phyloP scores from a whole-genome alignment of 2,797 vertebrate genomes.

The Thalassophryne amazonica region DNA sequence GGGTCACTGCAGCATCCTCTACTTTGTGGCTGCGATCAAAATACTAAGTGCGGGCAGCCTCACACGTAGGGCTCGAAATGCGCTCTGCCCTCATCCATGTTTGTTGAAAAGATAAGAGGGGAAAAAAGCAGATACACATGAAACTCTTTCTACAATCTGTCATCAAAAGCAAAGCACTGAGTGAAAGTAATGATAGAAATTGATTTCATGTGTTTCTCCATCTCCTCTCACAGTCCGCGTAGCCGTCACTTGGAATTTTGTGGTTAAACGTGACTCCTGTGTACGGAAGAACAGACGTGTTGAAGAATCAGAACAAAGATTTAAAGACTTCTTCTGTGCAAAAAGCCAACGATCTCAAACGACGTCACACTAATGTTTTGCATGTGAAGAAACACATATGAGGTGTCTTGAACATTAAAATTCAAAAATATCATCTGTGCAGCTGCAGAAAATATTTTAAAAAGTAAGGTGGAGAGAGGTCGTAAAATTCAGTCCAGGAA shows the following conservation, averaged over 20 bases:
- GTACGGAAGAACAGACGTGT: conserved; percentile 17
- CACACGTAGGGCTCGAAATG: conserved; percentile 36
- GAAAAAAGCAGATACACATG: conserved; percentile 41
- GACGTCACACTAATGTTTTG: conserved; percentile 26
- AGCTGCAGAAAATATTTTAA: background rate
- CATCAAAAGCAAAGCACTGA: conserved; percentile 47
- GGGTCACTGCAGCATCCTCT: conserved; percentile 28
- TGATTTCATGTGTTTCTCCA: conserved; percentile 66
- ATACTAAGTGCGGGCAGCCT: conserved; percentile 40
- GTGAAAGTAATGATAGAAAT: conserved; percentile 50
- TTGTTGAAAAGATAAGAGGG: conserved; percentile 4
- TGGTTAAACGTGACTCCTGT: conserved; percentile 23
- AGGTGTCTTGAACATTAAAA: conserved; percentile 1
- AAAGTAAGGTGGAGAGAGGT: conserved; percentile 9
- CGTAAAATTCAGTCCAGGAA: conserved; percentile 16
- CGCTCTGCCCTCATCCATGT: conserved; percentile 34
- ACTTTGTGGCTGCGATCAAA: conserved; percentile 6
- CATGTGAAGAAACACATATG: conserved; percentile 23
- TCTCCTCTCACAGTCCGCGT: conserved; percentile 45
- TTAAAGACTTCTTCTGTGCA: conserved; percentile 11
- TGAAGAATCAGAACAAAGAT: conserved; percentile 48
- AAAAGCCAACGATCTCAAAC: conserved; percentile 31
- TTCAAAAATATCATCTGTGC: background rate
- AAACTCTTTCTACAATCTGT: conserved; percentile 69
- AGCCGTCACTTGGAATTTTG: conserved; percentile 66